Evolutionary conservation across 2,797 vertebrate genomes (phyloP), one percentile per base, ranked within the genome.

Genomic region (Acanthurus tractus): DNA sequence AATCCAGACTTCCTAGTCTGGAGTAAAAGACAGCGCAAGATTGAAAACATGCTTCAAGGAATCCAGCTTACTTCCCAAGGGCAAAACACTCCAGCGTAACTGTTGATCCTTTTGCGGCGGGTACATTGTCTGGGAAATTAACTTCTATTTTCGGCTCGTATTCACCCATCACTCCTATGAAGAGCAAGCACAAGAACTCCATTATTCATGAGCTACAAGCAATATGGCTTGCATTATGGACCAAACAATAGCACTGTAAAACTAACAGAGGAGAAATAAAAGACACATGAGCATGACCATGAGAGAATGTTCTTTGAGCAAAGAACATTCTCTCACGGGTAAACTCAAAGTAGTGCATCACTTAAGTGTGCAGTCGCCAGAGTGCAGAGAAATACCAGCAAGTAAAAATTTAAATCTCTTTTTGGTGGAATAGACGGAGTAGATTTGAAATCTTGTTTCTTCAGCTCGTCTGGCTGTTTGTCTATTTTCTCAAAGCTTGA

Each of bases 81-180:
- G 97, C 97, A 88, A 99, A 99, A 88, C 98, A 99, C 88, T 99
- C 97, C 76, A 99, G 94, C 63, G 94, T 97, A 91, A 98, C 97
- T 74, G 96, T 96, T 49, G 97, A 97, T 87, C 97, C 98, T 93
- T 97, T 98, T 9, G 98, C 96, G 46, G 97, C 96, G 49, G 97
- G 96, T 68, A 99, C 95, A 2, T 94, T 97, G 92, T 99, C 98
- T 72, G 97, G 96, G 91, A 99, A 98, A 94, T 98, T 94, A 92
- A 99, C 96, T 96, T 99, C 98, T 94, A 99, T 99, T 96, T 99
- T 99, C n/a, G 97, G 98, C 92, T 99, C 98, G 11, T 99, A 99
- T 94, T 99, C 97, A 44, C 97, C 97, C 98, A 99, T 99, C 81
- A 96, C 95, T 88, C 97, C 98, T 99, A 67, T 2, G 64, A 65